Percentiles rank a stretch among this genome's conserved stretches.
These are phyloP conservation scores for Argentina silus DNA, from an alignment of 2,797 vertebrate species.

Conservation along the genomic window DNA sequence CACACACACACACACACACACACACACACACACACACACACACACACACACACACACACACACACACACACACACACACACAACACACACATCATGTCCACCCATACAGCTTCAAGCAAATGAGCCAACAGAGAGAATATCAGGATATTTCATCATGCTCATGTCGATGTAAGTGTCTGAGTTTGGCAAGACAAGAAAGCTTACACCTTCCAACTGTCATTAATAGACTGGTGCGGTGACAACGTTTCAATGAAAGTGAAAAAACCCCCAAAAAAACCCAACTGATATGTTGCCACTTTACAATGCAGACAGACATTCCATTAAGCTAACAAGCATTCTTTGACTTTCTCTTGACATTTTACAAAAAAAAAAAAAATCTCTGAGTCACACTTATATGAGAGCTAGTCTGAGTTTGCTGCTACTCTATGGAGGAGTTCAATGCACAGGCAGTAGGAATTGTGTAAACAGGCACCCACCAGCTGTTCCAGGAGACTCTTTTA, in stretches of 20 bases:
- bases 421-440: constrained; percentile 52
- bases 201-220: constrained; percentile 36
- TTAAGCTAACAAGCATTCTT: constrained; percentile 54
- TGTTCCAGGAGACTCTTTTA: constrained; percentile 52
- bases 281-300: constrained; percentile 23
- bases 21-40: neutral
- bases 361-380: no score
- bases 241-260: neutral
- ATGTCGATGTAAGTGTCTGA: constrained; percentile 48
- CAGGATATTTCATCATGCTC: constrained; percentile 32
- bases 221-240: constrained; percentile 14
- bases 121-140: constrained; percentile 51
- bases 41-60: constrained; percentile 7
- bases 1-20: neutral
- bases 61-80: neutral
- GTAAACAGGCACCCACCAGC: constrained; percentile 60
- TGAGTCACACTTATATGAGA: constrained; percentile 52
- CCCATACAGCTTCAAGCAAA: constrained; percentile 45
- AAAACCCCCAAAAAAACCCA: constrained; percentile 23
- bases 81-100: neutral
- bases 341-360: constrained; percentile 67
- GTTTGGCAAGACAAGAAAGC: constrained; percentile 47
- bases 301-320: constrained; percentile 32
- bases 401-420: neutral
- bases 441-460: constrained; percentile 48